Base-by-base conservation (phyloP, 1,140 invertebrate species). In the Halictus rubicundus region DNA sequence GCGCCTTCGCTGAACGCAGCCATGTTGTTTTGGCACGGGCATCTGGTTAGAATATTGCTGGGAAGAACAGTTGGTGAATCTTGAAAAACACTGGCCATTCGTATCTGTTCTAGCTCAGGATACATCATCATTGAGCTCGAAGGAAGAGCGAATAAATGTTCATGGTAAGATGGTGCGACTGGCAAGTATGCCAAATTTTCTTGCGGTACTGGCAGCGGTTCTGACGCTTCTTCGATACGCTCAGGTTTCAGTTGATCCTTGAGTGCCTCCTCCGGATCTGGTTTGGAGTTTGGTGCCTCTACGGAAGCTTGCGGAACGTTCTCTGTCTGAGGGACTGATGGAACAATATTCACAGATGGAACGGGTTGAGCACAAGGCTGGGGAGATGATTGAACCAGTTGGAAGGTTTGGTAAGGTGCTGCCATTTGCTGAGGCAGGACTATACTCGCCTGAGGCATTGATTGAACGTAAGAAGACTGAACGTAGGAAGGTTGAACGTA, bases 401-500 rank as follows among this genome's bases (percentile, higher is more conserved):
- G 76, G 0, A 78, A 3, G 5, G 46, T 64, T 0, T 54, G 59
- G 8, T 63, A 9, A 8, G 76, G 59, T 52, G 37, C 54, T 1
- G 49, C 4, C 9, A 70, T 46, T n/a, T 60, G 32, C n/a, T 54
- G 68, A 19, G 68, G 68, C 12, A 78, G 0, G 0, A 70, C 10
- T 49, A 78, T 49, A 42, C 7, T 63, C 6, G 75, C 21, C n/a
- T 77, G 66, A 39, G 75, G 19, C 10, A 76, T 9, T 19, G 3
- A 14, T 23, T 54, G 52, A 7, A n/a, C 1, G 27, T 19, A 5
- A 10, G 42, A 46, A 10, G 32, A 5, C 32, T 32, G 32, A 32
- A 32, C 32, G 2, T 32, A 32, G 32, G 32, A 32, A 32, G 32
- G 1, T 32, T 32, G 32, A 32, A 32, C 32, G 32, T 32, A 32